These are phyloP conservation scores for Herpailurus yagouaroundi DNA, from an alignment of 2,113 vertebrate species.

Conservation along the genomic window DNA sequence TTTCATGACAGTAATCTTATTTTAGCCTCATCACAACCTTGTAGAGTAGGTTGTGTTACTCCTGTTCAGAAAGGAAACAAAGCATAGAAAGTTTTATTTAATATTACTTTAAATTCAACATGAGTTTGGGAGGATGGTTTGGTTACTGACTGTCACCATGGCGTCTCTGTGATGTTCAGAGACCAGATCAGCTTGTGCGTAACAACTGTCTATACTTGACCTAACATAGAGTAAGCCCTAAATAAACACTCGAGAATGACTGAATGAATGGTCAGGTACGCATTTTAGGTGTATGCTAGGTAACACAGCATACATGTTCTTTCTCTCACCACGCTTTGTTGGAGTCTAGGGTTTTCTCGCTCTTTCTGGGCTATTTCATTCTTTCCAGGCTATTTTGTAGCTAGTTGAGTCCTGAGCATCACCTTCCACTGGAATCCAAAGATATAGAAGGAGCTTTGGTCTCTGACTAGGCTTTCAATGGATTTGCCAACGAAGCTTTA, in stretches of 20 bases:
- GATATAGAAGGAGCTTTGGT: no score
- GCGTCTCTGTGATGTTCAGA: not conserved
- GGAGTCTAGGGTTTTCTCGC: no score
- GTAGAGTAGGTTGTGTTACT: not conserved
- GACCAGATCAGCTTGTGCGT: not conserved
- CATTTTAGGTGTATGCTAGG: not conserved
- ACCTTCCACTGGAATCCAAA: no score
- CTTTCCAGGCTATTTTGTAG: no score
- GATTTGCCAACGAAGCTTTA: no score
- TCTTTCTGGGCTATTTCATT: no score
- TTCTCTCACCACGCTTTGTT: no score
- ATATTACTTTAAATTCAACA: not conserved
- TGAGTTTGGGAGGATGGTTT: not conserved
- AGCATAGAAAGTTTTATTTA: not conserved
- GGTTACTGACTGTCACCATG: not conserved
- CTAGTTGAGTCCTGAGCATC: no score
- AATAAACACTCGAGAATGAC: not conserved
- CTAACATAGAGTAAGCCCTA: not conserved
- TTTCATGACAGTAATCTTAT: not conserved
- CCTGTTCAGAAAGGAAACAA: not conserved
- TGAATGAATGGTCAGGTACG: not conserved
- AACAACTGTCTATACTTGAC: not conserved
- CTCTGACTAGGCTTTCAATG: no score
- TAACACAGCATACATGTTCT: not conserved
- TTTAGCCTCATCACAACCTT: not conserved